phyloP scores from a whole-genome alignment of 2,888 invertebrate genomes.

The Pogonocherus hispidulus region DNA sequence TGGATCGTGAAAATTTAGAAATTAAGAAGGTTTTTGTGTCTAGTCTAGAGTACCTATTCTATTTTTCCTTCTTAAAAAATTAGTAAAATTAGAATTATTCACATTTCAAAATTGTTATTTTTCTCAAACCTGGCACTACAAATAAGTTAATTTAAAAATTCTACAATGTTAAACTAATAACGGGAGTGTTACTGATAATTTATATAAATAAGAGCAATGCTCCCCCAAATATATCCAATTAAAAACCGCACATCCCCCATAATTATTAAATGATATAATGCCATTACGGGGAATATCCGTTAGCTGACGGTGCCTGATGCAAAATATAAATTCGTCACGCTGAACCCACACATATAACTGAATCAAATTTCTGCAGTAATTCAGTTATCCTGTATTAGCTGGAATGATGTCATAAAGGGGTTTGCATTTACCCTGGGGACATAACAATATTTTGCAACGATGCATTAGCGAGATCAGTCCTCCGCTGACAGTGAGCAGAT shows the following conservation, averaged over 20 bases:
- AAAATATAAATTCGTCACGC: conserved; percentile 65
- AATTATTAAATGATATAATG: conserved; percentile 63
- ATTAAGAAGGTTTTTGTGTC: too few relatives aligned
- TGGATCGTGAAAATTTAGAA: too few relatives aligned
- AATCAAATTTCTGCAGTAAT: conserved; percentile 63
- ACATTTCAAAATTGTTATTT: too few relatives aligned
- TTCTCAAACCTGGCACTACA: too few relatives aligned
- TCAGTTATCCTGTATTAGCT: conserved; percentile 61
- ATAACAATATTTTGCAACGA: conserved; percentile 51
- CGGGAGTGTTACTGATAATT: too few relatives aligned
- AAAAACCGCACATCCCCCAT: conserved; percentile 54
- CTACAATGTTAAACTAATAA: too few relatives aligned
- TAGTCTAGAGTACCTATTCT: too few relatives aligned
- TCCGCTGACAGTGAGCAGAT: conserved; percentile 49
- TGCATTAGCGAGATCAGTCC: conserved; percentile 44
- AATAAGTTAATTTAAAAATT: too few relatives aligned
- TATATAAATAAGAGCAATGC: not conserved
- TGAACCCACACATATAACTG: conserved; percentile 62
- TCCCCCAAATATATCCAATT: conserved; percentile 46
- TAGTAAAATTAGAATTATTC: too few relatives aligned
- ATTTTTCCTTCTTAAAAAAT: too few relatives aligned
- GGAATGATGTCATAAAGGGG: conserved; percentile 60
- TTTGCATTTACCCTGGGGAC: conserved; percentile 52
- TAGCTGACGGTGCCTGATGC: conserved; percentile 52
- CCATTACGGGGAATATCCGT: conserved; percentile 57